Base-by-base conservation (phyloP, 2,113 vertebrate species). In the Sylvia atricapilla region DNA sequence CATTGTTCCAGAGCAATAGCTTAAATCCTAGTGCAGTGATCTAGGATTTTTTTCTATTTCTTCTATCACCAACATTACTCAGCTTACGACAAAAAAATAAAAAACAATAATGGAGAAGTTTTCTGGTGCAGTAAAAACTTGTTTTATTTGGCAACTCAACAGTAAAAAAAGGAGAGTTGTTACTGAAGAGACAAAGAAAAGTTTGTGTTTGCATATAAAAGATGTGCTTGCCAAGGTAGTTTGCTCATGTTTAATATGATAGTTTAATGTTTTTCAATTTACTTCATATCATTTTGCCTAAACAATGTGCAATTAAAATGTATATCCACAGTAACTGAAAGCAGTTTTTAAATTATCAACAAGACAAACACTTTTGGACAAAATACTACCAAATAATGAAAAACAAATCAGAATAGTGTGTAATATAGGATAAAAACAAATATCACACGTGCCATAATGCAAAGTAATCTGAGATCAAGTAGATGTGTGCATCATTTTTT, bases 391-490 rank as follows among this genome's bases (percentile, higher is more conserved):
- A 94, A 95, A 63, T 89, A 97, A 96, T 97, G 92, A 97, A 97
- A 97, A 97, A 91, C 96, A 96, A 94, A 97, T 97, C 96, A 91
- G 96, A 97, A 95, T 96, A 89, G 27, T 30, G 62, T 96, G 83
- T 79, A 87, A 79, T 67, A 6, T 80, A 59, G 76, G 90, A 91
- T 75, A 77, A 95, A 96, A 96, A 22, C 73, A 95, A 96, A 78
- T 75, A 60, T 93, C 76, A 28, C 56, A 59, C 77, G 56, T 35
- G 77, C 52, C 27, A 24, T 73, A 74, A 97, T 72, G 76, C 37
- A 39, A 64, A 96, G 60, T 91, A 74, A 86, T 94, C 92, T 74
- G 75, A 85, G 83, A 88, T 93, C 18, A 83, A 89, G 43, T 77
- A 90, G 95, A 93, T 96, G 47, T 86, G 69, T 70, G 39, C 90